A percentile compares a stretch with the other conserved stretches of the same genome.
Evolutionary conservation across 2,888 invertebrate genomes (phyloP).

Genomic region (Athalia cordata): DNA sequence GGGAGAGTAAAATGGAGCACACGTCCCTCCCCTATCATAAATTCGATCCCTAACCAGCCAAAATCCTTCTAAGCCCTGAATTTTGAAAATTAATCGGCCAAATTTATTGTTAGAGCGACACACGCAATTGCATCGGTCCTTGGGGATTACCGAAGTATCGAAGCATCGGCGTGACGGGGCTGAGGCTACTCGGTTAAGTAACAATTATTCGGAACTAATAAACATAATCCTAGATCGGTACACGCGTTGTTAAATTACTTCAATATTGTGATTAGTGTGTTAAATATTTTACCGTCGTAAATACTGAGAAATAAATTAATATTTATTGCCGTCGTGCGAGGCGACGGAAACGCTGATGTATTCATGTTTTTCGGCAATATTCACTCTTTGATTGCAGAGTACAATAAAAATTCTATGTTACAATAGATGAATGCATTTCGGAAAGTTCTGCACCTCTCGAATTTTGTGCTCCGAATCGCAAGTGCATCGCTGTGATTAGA

Average conservation of each 20-base stretch:
- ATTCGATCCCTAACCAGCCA: not conserved
- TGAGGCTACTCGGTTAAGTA: constrained; percentile 50
- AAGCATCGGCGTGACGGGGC: constrained; percentile 50
- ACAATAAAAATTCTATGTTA: too few species aligned
- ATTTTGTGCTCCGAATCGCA: too few species aligned
- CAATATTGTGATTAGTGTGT: not conserved
- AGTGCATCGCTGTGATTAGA: too few species aligned
- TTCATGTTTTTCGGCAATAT: too few species aligned
- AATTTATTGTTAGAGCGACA: constrained; percentile 36
- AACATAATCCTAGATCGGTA: constrained; percentile 28
- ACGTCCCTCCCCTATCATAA: not conserved
- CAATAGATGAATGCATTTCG: too few species aligned
- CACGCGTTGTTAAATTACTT: not conserved
- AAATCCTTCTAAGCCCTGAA: not conserved
- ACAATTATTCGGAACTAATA: constrained; percentile 45
- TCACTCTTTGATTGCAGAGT: too few species aligned
- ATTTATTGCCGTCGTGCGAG: too few species aligned
- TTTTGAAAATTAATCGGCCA: constrained; percentile 6
- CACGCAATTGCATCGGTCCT: constrained; percentile 51
- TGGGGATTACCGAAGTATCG: constrained; percentile 55
- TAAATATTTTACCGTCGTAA: not conserved
- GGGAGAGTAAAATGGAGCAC: not conserved
- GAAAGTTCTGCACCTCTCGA: too few species aligned
- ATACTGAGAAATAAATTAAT: not conserved
- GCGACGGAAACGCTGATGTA: too few species aligned